Percentiles rank a stretch among this genome's conserved stretches.
These are phyloP conservation scores for Intellagama lesueurii DNA, from an alignment of 2,797 vertebrate genomes.

Conservation along the genomic window DNA sequence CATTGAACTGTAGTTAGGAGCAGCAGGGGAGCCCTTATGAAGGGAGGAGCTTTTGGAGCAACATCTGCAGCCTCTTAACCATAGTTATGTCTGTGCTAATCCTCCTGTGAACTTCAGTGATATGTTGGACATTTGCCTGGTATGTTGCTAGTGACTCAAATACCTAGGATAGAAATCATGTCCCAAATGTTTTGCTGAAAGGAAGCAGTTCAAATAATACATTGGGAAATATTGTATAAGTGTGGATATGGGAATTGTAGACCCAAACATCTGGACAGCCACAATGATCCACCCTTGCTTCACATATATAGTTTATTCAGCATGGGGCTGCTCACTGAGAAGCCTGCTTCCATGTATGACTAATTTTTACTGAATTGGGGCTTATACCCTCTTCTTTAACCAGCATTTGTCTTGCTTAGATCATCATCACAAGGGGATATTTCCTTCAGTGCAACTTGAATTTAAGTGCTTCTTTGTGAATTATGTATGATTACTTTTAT, in stretches of 20 bases:
- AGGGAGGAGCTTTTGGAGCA: too few relatives aligned
- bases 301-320: not conserved
- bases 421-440: not conserved
- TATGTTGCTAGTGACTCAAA: not conserved
- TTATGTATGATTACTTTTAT: constrained; percentile 29
- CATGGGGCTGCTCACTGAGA: not conserved
- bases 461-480: constrained; percentile 34
- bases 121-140: not conserved
- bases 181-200: not conserved
- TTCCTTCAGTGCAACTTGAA: constrained; percentile 9
- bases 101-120: not conserved
- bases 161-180: too few relatives aligned
- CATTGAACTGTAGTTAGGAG: not conserved
- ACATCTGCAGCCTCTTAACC: not conserved
- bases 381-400: not conserved
- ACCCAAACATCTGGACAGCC: not conserved
- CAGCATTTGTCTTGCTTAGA: constrained; percentile 23
- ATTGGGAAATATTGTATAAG: too few relatives aligned
- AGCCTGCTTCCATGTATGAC: not conserved
- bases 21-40: not conserved
- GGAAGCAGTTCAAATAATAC: too few relatives aligned
- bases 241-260: not conserved
- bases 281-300: not conserved
- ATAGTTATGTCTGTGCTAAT: not conserved
- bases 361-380: not conserved